A percentile compares a stretch with the other conserved stretches of the same genome.
These are phyloP conservation scores for Platysternon megacephalum DNA, from an alignment of 2,113 vertebrate genomes.

Conservation along the genomic window DNA sequence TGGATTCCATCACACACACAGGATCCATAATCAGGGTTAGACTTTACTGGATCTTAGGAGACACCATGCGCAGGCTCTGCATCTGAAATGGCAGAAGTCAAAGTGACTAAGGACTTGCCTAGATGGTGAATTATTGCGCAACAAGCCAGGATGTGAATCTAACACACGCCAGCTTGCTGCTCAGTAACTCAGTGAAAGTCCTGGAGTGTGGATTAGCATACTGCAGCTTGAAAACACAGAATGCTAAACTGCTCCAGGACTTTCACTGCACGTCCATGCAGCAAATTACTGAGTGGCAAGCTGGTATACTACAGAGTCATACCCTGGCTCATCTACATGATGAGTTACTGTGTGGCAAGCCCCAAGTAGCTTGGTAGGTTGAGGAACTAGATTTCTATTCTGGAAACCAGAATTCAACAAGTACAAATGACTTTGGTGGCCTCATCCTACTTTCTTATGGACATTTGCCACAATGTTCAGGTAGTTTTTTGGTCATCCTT, in stretches of 20 bases:
- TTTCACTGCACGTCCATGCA: background rate
- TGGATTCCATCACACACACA: background rate
- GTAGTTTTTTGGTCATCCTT: background rate
- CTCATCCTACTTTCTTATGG: background rate
- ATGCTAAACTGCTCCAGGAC: background rate
- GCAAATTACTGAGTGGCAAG: background rate
- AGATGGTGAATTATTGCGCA: background rate
- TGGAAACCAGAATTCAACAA: background rate
- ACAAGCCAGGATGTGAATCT: background rate
- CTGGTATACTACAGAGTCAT: background rate
- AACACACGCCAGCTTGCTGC: background rate
- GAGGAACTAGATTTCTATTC: background rate
- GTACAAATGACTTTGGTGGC: background rate
- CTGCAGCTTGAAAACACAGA: background rate
- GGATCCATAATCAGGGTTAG: background rate
- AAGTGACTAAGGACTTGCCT: background rate
- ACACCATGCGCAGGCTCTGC: background rate
- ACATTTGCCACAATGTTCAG: background rate
- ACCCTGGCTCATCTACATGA: background rate
- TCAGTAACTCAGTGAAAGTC: background rate
- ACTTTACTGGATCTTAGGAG: background rate
- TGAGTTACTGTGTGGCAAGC: background rate
- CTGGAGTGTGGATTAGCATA: background rate
- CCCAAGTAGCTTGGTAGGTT: background rate
- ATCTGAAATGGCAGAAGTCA: background rate